phyloP scores from a whole-genome alignment of 1,140 invertebrate genomes.

The Drosophila nebulosa region DNA sequence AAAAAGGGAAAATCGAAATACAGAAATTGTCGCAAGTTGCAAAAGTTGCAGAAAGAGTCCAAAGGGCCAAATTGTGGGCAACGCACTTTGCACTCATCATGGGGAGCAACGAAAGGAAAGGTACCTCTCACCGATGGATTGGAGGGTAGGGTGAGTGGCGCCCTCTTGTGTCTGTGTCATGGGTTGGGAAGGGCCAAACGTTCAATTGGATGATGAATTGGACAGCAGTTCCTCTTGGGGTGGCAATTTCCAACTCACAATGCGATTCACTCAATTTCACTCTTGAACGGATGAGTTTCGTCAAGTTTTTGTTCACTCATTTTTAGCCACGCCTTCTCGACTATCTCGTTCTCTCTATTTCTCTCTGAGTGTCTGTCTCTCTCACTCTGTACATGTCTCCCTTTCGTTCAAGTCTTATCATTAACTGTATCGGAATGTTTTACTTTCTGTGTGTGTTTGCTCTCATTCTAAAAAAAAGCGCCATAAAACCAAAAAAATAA shows the following conservation, averaged over 20 bases:
- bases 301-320: slow-evolving; percentile 22
- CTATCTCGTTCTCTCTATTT: slow-evolving; percentile 11
- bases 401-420: slow-evolving; percentile 50
- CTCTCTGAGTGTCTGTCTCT: slow-evolving; percentile 16
- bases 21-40: slow-evolving; percentile 61
- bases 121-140: not conserved
- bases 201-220: slow-evolving; percentile 80
- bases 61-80: slow-evolving; percentile 76
- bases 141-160: slow-evolving; percentile 23
- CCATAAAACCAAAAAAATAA: slow-evolving; percentile 20
- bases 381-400: slow-evolving; percentile 8
- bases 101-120: not conserved
- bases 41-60: slow-evolving; percentile 31
- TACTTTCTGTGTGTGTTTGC: slow-evolving; percentile 25
- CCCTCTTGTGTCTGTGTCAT: slow-evolving; percentile 27
- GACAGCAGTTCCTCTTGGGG: slow-evolving; percentile 11
- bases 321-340: slow-evolving; percentile 18
- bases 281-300: slow-evolving; percentile 32
- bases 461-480: not conserved
- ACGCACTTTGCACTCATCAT: slow-evolving; percentile 60
- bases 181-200: slow-evolving; percentile 62
- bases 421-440: slow-evolving; percentile 75
- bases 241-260: slow-evolving; percentile 16
- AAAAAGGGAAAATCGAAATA: not conserved
- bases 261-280: slow-evolving; percentile 14